Evolutionary conservation across 2,113 vertebrate species (phyloP).

Genomic region (Takifugu flavidus): DNA sequence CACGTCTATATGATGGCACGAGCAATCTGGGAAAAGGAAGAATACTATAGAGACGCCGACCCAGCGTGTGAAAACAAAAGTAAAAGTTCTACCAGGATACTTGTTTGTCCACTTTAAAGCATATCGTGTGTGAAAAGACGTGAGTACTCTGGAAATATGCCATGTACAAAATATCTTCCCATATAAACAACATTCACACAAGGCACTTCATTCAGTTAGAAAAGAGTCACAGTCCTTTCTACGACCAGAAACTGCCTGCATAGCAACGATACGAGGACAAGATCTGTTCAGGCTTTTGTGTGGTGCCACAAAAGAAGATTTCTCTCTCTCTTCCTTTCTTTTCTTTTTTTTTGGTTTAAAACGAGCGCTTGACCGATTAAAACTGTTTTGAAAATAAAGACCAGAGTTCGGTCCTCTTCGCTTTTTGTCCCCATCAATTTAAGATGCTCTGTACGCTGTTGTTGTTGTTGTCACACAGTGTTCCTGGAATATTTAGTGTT

Average conservation of each 20-base stretch:
- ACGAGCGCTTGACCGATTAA: slow-evolving; percentile 74
- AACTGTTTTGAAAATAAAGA: slow-evolving; percentile 75
- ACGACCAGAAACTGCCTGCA: slow-evolving; percentile 85
- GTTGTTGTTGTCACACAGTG: slow-evolving; percentile 51
- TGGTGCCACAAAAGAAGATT: slow-evolving; percentile 49
- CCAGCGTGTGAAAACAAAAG: slow-evolving; percentile 61
- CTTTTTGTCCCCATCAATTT: slow-evolving; percentile 61
- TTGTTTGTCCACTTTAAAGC: slow-evolving; percentile 81
- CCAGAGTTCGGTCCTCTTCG: slow-evolving; percentile 68
- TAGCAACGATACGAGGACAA: slow-evolving; percentile 75
- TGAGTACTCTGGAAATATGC: slow-evolving; percentile 88
- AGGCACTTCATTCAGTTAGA: slow-evolving; percentile 97
- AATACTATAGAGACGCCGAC: slow-evolving; percentile 69
- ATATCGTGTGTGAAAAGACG: slow-evolving; percentile 86
- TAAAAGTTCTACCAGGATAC: slow-evolving; percentile 77
- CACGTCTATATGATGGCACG: slow-evolving; percentile 70
- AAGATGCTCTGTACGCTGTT: slow-evolving; percentile 27
- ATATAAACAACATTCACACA: slow-evolving; percentile 94
- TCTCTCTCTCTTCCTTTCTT: slow-evolving; percentile 6
- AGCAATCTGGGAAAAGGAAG: slow-evolving; percentile 40
- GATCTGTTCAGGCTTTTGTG: slow-evolving; percentile 54
- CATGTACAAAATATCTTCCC: slow-evolving; percentile 88
- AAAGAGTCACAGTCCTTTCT: slow-evolving; percentile 85
- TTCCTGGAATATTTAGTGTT: slow-evolving; percentile 57
- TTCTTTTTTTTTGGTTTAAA: slow-evolving; percentile 66